Evolutionary conservation across 2,797 vertebrate species (phyloP), one percentile per base, ranked within the genome.

Genomic region (Melanogrammus aeglefinus): DNA sequence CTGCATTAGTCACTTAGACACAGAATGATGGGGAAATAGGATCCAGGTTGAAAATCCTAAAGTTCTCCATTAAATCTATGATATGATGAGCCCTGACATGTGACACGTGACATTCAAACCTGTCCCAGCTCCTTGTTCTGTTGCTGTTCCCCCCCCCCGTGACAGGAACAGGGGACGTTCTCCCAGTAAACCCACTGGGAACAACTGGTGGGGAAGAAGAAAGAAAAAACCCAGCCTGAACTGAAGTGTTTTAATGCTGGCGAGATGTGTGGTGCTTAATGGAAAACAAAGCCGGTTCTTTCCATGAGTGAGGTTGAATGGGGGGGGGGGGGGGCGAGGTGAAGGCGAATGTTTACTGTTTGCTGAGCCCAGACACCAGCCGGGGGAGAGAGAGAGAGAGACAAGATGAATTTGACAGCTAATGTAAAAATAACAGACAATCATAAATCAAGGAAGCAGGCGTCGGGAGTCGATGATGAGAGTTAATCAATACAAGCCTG

Each of bases 351-450:
- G 95, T 95, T 96, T 96, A 95, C 95, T 93, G 93, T 95, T 95
- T 94, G 92, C 92, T 79, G 87, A 81, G 87, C 51, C 90, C 91
- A 90, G 92, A 94, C 94, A 94, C 92, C 90, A 90, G 92, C 89
- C 88, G n/a, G 84, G 83, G 87, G 69, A n/a, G 69, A 31, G 24
- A 31, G 69, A 31, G 69, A 13, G 92, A 95, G 92, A 95, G 96
- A 97, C 95, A 96, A 96, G 96, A 96, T 96, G 94, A 95, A 97
- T 96, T 96, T 96, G 96, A 97, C 94, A 94, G 95, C 93, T 96
- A 96, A 96, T 96, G 96, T 96, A 96, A 96, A 96, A 97, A 96
- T 96, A 96, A 97, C 94, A 96, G 95, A 94, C 92, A 94, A 95
- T 95, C 94, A 96, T 97, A 96, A 92, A 96, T 97, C 96, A 96